Evolutionary conservation across 1,140 invertebrate species (phyloP), one percentile per base, ranked within the genome.

Genomic region (Archivesica marissinica): DNA sequence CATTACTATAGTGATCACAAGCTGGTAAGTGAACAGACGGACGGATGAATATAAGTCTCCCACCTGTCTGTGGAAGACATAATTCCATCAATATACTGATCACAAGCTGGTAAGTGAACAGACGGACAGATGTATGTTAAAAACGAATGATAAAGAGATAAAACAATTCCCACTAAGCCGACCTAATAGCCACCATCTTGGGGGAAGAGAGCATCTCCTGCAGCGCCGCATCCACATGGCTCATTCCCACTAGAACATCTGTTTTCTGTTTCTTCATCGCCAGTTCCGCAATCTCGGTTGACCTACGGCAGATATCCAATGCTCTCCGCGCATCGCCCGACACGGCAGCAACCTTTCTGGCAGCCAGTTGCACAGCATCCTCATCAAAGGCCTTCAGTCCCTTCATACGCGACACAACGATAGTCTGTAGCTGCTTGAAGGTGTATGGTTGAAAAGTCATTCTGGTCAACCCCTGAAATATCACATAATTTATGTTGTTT

Each of bases 281-380:
- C 76, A 94, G 89, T 90, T 97, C 96, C 0, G 97, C 96, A 39
- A 99, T 96, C 95, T 99, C 98, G 2, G 97, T 96, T 0, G 98
- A 96, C 25, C 98, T 95, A 3, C 97, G 95, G 91, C 98, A 98
- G 80, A 99, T 98, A 89, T 99, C 98, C 9, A 99, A 94, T 0
- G 98, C 99, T 89, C 99, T 95, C 28, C 99, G 95, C 0, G 99
- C 98, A 95, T 99, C 99, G 0, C 99, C 99, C 0, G 98, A 99
- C 0, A 99, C 96, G 0, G 98, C 97, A 33, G 99, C 98, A 17
- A 99, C 98, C 91, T 95, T 98, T 96, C 98, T 96, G 2, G 98
- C 96, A 66, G 98, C 97, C 17, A 99, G 94, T 93, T 99, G 97
- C 1, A 99, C 95, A 47, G 98, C 98, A 94, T 99, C 98, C 2